Base-by-base conservation (phyloP, 2,113 vertebrate genomes). In the Anguilla japonica region DNA sequence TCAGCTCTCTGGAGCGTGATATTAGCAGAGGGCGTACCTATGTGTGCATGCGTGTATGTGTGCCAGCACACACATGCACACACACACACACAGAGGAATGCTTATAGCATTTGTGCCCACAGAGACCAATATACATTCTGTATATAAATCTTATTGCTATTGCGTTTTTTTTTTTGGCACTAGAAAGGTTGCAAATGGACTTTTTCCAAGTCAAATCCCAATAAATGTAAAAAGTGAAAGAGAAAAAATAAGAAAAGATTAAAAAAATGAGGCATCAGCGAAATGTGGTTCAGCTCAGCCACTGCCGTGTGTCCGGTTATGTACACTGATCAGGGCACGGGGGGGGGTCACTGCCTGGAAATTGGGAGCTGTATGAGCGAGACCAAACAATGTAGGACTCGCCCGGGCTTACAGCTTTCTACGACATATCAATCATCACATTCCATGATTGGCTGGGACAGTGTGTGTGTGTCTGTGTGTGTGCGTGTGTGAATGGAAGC, bases 261-360 rank as follows among this genome's bases (percentile, higher is more conserved):
- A 0, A n/a, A n/a, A 1, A 53, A 53, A 53, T 11, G 8, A 0
- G 50, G 50, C 50, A 53, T 53, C 50, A 53, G 50, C 8, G 43
- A 46, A 4, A 46, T 46, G 43, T 46, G 43, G 43, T 7, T 60
- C 6, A 67, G 22, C 22, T 67, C 60, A 3, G 60, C 20, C 22
- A 29, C 41, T 56, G 78, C 50, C 41, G 79, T 85, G 79, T 85
- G 40, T 41, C 78, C 75, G n/a, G 16, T 60, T 56, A 40, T 57
- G 34, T 26, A 20, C 41, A 41, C 57, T 41, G 20, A 41, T 41
- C 6, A n/a, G 50, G 53, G 20, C 18, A 41, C 4, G n/a, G 67
- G 29, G 34, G 78, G 46, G 20, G 78, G 78, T 43, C 34, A 16
- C 43, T 50, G 34, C 78, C 34, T 41, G 29, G 26, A 79, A 84